phyloP scores from a whole-genome alignment of 2,888 invertebrate species.

The Amphipyra tragopoginis region DNA sequence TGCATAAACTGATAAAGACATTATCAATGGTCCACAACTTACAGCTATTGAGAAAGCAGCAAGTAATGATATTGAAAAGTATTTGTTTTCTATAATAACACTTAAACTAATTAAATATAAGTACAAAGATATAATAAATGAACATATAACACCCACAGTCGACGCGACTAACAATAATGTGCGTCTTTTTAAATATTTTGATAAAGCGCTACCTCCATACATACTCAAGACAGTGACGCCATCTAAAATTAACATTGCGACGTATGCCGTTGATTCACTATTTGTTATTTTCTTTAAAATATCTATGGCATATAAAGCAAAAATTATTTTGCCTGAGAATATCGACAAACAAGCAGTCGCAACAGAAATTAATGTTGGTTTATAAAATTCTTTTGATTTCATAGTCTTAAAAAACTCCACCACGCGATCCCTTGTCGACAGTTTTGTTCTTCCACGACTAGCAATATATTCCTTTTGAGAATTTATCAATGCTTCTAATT shows the following conservation, averaged over 20 bases:
- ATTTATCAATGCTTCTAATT: slow-evolving; percentile 62
- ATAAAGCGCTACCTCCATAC: slow-evolving; percentile 60
- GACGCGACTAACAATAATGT: slow-evolving; percentile 59
- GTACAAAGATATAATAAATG: slow-evolving; percentile 60
- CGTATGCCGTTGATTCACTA: slow-evolving; percentile 65
- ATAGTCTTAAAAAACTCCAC: slow-evolving; percentile 33
- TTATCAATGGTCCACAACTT: slow-evolving; percentile 64
- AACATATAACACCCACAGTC: slow-evolving; percentile 50
- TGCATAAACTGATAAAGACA: slow-evolving; percentile 58
- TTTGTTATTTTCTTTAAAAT: slow-evolving; percentile 68
- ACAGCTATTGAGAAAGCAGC: slow-evolving; percentile 61
- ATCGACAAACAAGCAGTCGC: slow-evolving; percentile 48
- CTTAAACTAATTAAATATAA: slow-evolving; percentile 56
- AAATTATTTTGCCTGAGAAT: slow-evolving; percentile 67
- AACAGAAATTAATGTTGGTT: slow-evolving; percentile 59
- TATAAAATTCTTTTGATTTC: slow-evolving; percentile 61
- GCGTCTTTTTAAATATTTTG: slow-evolving; percentile 60
- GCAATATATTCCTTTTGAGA: slow-evolving; percentile 56
- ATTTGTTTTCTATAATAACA: slow-evolving; percentile 57
- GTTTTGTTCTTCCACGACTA: slow-evolving; percentile 8
- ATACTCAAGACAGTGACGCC: slow-evolving; percentile 68
- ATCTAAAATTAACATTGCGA: slow-evolving; percentile 69
- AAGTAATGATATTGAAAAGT: slow-evolving; percentile 57
- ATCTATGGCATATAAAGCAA: slow-evolving; percentile 68
- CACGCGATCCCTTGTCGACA: slow-evolving; percentile 11